Base-by-base conservation (phyloP, 2,113 vertebrate species). In the Pollachius pollachius region DNA sequence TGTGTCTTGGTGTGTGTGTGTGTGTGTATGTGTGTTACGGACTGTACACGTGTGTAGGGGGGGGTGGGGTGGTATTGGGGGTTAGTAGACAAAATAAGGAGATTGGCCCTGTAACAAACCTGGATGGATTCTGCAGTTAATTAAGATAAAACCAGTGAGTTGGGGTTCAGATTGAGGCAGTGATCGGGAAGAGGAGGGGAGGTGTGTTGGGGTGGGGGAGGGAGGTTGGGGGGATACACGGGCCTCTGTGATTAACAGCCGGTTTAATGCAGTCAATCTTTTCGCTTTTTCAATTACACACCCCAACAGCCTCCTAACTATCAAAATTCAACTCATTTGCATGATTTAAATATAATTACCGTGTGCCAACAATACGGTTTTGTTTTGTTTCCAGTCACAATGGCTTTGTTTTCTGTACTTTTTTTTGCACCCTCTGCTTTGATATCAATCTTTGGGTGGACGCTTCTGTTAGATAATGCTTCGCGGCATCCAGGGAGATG, bases 241-340 rank as follows among this genome's bases (percentile, higher is more conserved):
- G 76, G 77, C 74, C 74, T 64, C 80, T 89, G 81, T 87, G 89
- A 92, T 93, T 91, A 91, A 87, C 80, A 88, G 79, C 87, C 86
- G 86, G 81, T 90, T 90, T 87, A 89, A 87, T 89, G 88, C 88
- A 90, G 88, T 90, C 90, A 89, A 91, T 91, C 89, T 91, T 91
- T 88, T 86, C 81, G 82, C 87, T 80, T 91, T 93, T 93, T 92
- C 89, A 93, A 93, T 93, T 93, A 93, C 89, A 92, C 90, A 93
- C 91, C 89, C 85, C 88, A 91, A 88, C 90, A 90, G 83, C 81
- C 82, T 86, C 82, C 87, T 91, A 93, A 92, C 89, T 90, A 89
- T 89, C 87, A 90, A 85, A 91, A 90, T 81, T 82, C 81, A 85
- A 82, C 87, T 91, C 85, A 92, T 93, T 89, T 91, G 89, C 89